These are phyloP conservation scores for Engraulis encrasicolus DNA, from an alignment of 2,113 vertebrate genomes.

Conservation along the genomic window DNA sequence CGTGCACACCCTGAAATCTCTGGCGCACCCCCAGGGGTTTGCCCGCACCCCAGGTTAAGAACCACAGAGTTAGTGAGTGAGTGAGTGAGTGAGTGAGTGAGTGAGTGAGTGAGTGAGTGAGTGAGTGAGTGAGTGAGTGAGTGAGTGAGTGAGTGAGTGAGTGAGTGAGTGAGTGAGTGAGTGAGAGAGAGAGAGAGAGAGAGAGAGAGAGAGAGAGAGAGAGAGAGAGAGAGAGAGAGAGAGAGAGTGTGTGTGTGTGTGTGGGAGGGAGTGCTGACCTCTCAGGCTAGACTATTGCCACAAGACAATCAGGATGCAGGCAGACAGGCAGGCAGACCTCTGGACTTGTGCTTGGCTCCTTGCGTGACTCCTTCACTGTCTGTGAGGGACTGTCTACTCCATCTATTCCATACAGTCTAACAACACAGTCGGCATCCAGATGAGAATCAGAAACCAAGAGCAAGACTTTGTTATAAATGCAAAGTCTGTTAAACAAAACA, in stretches of 20 bases:
- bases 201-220: too few species aligned
- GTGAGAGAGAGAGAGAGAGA: conserved; percentile 41
- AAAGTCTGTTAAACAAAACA: too few species aligned
- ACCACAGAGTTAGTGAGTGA: too few species aligned
- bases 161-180: conserved; percentile 54
- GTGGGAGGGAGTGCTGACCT: conserved; percentile 93
- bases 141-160: background rate
- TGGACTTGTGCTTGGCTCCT: conserved; percentile 85
- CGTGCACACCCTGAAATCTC: too few species aligned
- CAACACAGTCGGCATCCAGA: background rate
- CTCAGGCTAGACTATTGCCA: conserved; percentile 90
- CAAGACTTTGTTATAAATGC: too few species aligned
- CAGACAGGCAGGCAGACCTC: conserved; percentile 89
- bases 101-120: background rate
- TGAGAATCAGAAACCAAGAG: background rate
- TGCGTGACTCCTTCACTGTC: conserved; percentile 95
- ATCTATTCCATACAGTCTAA: too few species aligned
- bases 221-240: too few species aligned
- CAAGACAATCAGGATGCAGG: conserved; percentile 87
- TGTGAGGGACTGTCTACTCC: conserved; percentile 67
- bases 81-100: background rate
- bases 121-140: background rate
- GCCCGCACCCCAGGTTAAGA: too few species aligned
- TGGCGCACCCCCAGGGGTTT: too few species aligned
- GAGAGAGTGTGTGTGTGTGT: conserved; percentile 85